Evolutionary conservation across 2,797 vertebrate genomes (phyloP).

Genomic region (Gymnoscopelus braueri): DNA sequence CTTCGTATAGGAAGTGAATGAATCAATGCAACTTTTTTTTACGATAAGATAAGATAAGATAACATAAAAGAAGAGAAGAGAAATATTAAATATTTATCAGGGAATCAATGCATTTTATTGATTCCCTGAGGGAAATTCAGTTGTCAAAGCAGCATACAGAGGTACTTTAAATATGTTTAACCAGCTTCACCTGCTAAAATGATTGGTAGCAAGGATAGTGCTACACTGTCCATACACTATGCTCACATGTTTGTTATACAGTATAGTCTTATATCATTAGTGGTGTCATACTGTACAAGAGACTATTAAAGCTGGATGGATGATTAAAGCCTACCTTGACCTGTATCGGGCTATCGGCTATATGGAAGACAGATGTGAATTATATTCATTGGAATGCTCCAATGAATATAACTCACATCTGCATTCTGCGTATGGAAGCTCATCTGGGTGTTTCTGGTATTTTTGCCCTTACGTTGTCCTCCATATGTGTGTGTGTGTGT

Average conservation of each 20-base stretch:
- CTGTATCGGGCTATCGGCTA: not conserved
- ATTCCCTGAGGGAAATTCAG: too few relatives aligned
- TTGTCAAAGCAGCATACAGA: too few relatives aligned
- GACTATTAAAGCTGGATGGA: too few relatives aligned
- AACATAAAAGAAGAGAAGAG: too few relatives aligned
- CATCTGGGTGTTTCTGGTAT: too few relatives aligned
- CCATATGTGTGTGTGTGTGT: not conserved
- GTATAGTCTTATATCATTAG: not conserved
- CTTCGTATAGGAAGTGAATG: not conserved
- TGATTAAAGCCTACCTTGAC: not conserved
- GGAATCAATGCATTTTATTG: too few relatives aligned
- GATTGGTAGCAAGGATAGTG: not conserved
- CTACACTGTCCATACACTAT: not conserved
- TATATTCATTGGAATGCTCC: too few relatives aligned
- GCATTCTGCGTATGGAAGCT: too few relatives aligned
- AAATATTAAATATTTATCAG: too few relatives aligned
- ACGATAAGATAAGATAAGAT: too few relatives aligned
- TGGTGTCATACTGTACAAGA: not conserved
- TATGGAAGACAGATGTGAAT: not conserved
- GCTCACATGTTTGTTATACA: not conserved
- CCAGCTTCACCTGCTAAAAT: not conserved
- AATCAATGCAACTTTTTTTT: not conserved
- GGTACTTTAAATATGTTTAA: not conserved
- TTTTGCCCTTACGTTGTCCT: too few relatives aligned
- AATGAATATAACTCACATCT: too few relatives aligned